Percentiles rank a stretch among this genome's conserved stretches.
phyloP scores from a whole-genome alignment of 2,113 vertebrate species.

The Poecilia latipinna region DNA sequence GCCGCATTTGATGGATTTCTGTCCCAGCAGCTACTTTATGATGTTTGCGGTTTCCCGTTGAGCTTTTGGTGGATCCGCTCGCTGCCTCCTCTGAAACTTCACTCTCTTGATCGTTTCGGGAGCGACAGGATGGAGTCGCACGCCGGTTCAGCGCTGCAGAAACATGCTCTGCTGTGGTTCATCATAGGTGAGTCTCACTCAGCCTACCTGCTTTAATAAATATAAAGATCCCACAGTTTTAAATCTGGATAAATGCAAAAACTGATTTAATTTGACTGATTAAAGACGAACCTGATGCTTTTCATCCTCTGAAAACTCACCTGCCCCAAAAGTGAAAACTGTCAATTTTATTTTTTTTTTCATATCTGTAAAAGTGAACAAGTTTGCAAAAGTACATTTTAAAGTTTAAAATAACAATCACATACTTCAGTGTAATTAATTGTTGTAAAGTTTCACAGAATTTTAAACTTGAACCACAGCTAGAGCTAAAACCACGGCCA shows the following conservation, averaged over 20 bases:
- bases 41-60: conserved; percentile 8
- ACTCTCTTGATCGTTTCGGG: conserved; percentile 24
- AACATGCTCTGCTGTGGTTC: conserved; percentile 62
- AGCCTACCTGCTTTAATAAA: not conserved
- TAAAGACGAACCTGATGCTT: not conserved
- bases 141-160: conserved; percentile 35
- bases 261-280: not conserved
- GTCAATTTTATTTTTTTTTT: not conserved
- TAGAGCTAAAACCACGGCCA: too few species aligned
- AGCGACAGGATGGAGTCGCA: conserved; percentile 54
- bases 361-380: not conserved
- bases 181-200: conserved; percentile 62
- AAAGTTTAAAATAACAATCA: not conserved
- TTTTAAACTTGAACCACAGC: too few species aligned
- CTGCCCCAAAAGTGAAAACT: not conserved
- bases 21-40: not conserved
- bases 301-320: not conserved
- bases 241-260: too few species aligned
- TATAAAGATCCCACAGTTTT: not conserved
- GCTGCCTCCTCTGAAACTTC: conserved; percentile 40
- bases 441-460: too few species aligned
- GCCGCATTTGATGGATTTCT: conserved; percentile 23
- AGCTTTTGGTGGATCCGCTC: conserved; percentile 11
- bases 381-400: not conserved
- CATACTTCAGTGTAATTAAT: not conserved